Conservation (phyloP, 2,888 invertebrate species). For the Hypolimnas misippus region DNA sequence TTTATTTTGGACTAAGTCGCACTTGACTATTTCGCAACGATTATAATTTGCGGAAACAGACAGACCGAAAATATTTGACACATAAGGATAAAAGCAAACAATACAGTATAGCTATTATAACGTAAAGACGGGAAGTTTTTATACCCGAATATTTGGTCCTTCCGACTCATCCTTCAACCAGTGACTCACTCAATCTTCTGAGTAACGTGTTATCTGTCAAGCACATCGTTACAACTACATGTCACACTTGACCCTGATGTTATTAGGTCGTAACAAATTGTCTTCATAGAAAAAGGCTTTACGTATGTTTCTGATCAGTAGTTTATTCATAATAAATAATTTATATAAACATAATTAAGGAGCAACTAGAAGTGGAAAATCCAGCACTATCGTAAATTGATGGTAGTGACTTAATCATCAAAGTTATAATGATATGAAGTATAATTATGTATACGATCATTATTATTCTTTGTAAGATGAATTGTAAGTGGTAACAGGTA, state of each 20-base stretch:
- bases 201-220: conserved; percentile 30
- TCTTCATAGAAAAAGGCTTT: conserved; percentile 36
- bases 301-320: conserved; percentile 27
- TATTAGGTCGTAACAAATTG: conserved; percentile 21
- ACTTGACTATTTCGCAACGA: no score
- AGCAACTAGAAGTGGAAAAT: conserved; percentile 21
- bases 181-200: conserved; percentile 33
- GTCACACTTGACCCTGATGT: conserved; percentile 15
- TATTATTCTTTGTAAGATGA: no score
- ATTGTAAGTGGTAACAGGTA: neutral
- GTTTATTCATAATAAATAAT: conserved; percentile 26
- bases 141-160: conserved; percentile 20
- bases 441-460: neutral
- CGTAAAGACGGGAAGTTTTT: neutral
- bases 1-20: no score
- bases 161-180: conserved; percentile 16
- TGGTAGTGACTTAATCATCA: neutral
- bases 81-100: neutral
- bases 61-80: no score
- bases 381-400: conserved; percentile 6
- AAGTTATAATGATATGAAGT: neutral
- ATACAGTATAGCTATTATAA: neutral
- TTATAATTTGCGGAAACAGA: no score
- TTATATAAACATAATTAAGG: conserved; percentile 24
- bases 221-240: conserved; percentile 17